Conservation (phyloP, 1,140 invertebrate species). For the Cherax destructor region DNA sequence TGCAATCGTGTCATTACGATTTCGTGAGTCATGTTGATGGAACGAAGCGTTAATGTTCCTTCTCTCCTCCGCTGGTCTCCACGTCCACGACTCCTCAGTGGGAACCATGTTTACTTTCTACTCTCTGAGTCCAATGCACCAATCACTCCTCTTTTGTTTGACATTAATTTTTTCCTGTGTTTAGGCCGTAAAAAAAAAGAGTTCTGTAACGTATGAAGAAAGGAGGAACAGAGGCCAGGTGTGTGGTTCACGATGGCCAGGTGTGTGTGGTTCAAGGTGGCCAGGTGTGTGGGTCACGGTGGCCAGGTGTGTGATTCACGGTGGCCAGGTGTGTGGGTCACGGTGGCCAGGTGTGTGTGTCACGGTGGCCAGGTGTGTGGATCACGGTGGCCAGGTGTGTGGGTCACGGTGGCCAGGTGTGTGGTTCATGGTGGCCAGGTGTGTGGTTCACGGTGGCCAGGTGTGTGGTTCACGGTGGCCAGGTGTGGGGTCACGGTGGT, state of each 20-base stretch:
- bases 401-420: neutral
- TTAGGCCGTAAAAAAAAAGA: neutral
- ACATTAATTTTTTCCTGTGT: conserved; percentile 10
- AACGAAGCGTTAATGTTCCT: neutral
- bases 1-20: neutral
- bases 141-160: conserved; percentile 41
- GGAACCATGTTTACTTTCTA: conserved; percentile 33
- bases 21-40: too few species aligned
- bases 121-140: conserved; percentile 16
- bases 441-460: neutral
- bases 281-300: too few species aligned
- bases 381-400: too few species aligned
- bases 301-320: too few species aligned
- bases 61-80: neutral
- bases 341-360: too few species aligned
- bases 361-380: too few species aligned
- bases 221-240: neutral
- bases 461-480: neutral
- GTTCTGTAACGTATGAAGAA: neutral
- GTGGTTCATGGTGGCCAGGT: neutral
- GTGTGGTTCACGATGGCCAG: neutral
- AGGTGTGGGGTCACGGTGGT: neutral
- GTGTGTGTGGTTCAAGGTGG: neutral
- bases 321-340: too few species aligned
- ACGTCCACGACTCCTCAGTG: neutral